Percentiles rank a stretch among this genome's conserved stretches.
Conservation (phyloP, 2,888 invertebrate genomes). For the Megalurothrips usitatus region DNA sequence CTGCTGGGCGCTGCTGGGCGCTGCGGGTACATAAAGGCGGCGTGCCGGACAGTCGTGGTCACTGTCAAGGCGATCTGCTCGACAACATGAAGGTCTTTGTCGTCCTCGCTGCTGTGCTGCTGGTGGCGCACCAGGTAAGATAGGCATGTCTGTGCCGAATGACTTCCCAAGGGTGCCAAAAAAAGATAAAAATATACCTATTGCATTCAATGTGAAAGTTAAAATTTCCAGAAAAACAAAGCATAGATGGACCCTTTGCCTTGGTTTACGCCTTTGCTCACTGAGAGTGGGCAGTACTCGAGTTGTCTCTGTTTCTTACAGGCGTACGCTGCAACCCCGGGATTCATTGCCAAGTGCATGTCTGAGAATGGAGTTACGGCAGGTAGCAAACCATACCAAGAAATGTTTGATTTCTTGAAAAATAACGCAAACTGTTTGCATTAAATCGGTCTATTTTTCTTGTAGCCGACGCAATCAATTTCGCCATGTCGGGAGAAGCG, state of each 20-base stretch:
- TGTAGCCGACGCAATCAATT: background rate
- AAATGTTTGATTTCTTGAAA: background rate
- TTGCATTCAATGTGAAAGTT: too few species aligned
- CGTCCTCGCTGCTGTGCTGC: background rate
- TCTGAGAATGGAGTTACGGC: background rate
- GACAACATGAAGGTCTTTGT: background rate
- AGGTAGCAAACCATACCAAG: background rate
- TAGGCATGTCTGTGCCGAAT: too few species aligned
- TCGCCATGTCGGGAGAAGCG: background rate
- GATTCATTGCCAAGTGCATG: background rate
- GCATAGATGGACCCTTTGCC: too few species aligned
- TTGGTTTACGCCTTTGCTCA: too few species aligned
- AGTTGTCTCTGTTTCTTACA: background rate
- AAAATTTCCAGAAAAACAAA: too few species aligned
- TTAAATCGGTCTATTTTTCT: background rate
- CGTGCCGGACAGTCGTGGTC: background rate
- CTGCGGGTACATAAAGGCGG: too few species aligned
- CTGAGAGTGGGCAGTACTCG: too few species aligned
- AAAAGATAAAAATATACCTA: too few species aligned
- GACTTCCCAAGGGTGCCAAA: background rate
- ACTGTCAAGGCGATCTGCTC: background rate
- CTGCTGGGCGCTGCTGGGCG: too few species aligned
- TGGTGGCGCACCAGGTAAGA: constrained; percentile 9
- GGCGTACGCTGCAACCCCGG: background rate
- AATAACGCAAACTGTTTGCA: background rate